Evolutionary conservation across 2,113 vertebrate species (phyloP).

Genomic region (Anas platyrhynchos): DNA sequence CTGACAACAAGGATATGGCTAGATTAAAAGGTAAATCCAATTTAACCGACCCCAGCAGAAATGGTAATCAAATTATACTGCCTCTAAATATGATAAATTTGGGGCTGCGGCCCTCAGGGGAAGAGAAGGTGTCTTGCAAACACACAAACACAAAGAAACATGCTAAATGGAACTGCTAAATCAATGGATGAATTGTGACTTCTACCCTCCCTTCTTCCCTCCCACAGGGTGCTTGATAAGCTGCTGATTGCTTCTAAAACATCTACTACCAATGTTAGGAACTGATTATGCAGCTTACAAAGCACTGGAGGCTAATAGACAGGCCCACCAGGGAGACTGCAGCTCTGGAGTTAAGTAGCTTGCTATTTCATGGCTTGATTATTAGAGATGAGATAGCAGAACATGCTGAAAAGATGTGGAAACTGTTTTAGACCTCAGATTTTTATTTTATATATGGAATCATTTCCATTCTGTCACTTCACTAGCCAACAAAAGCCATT

Average conservation of each 20-base stretch:
- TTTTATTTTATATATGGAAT: slow-evolving; percentile 48
- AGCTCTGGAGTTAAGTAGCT: slow-evolving; percentile 66
- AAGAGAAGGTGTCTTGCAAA: slow-evolving; percentile 61
- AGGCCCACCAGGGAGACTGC: slow-evolving; percentile 64
- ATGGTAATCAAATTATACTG: slow-evolving; percentile 75
- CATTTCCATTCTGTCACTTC: slow-evolving; percentile 38
- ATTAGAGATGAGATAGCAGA: slow-evolving; percentile 63
- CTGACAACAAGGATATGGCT: slow-evolving; percentile 47
- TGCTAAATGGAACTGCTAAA: slow-evolving; percentile 54
- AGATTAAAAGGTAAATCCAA: slow-evolving; percentile 79
- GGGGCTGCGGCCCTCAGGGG: background rate
- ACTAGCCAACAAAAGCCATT: background rate
- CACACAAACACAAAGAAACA: slow-evolving; percentile 66
- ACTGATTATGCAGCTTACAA: slow-evolving; percentile 77
- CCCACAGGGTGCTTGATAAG: slow-evolving; percentile 66
- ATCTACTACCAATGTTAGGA: slow-evolving; percentile 67
- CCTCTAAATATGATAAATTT: slow-evolving; percentile 75
- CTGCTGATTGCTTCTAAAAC: slow-evolving; percentile 68
- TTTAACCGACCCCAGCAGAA: slow-evolving; percentile 73
- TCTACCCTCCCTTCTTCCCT: background rate
- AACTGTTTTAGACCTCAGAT: slow-evolving; percentile 28
- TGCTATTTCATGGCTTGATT: slow-evolving; percentile 60
- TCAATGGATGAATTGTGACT: slow-evolving; percentile 53
- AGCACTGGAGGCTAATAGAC: slow-evolving; percentile 63
- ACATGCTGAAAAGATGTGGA: slow-evolving; percentile 50